A percentile compares a stretch with the other conserved stretches of the same genome.
Conservation (phyloP, 2,113 vertebrate genomes). For the Sigmodon hispidus region DNA sequence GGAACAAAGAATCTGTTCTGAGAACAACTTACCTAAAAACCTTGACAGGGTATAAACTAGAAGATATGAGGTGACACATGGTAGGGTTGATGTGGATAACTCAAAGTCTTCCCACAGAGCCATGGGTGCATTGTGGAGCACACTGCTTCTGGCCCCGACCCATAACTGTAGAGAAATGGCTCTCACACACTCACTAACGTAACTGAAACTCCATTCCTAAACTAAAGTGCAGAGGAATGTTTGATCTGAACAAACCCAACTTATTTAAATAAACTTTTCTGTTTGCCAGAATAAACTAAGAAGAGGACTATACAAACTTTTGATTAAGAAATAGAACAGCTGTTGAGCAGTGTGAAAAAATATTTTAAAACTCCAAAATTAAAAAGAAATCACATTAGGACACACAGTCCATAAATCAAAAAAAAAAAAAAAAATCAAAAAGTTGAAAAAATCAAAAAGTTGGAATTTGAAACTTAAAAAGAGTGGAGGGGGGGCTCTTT, state of each 20-base stretch:
- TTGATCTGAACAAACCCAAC: constrained; percentile 47
- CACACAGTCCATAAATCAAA: background rate
- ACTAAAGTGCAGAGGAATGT: background rate
- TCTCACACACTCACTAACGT: background rate
- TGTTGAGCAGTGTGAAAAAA: constrained; percentile 23
- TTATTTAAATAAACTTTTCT: constrained; percentile 56
- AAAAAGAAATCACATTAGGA: constrained; percentile 6
- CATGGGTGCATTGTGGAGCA: no score
- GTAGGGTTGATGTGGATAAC: background rate
- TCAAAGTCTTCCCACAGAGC: background rate
- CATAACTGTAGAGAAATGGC: background rate
- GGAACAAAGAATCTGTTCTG: background rate
- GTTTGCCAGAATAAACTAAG: constrained; percentile 57
- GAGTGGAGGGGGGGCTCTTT: background rate
- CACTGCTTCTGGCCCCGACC: background rate
- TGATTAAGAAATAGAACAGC: constrained; percentile 57
- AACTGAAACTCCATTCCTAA: constrained; percentile 1
- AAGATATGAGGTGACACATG: background rate
- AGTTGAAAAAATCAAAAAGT: no score
- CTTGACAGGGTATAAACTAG: background rate
- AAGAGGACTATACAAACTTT: constrained; percentile 41
- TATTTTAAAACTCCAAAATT: constrained; percentile 11
- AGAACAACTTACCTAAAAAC: constrained; percentile 33
- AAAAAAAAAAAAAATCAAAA: background rate
- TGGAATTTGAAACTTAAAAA: background rate